These are phyloP conservation scores for Lasioglossum morio DNA, from an alignment of 2,888 invertebrate species.

Conservation along the genomic window DNA sequence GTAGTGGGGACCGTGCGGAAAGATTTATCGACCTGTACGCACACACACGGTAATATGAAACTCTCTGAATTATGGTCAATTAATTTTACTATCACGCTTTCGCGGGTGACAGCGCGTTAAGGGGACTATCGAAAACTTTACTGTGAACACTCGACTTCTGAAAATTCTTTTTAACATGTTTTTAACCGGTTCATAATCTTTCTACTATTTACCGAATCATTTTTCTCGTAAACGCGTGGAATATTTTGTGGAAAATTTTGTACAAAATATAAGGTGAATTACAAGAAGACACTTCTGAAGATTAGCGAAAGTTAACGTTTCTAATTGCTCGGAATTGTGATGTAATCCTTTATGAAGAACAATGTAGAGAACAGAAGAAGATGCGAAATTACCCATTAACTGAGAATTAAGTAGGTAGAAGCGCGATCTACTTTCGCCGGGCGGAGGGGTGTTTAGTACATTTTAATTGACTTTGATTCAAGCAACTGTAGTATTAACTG, in stretches of 20 bases:
- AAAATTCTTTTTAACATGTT: too few species aligned
- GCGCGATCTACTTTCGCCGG: not conserved
- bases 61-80: not conserved
- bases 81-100: not conserved
- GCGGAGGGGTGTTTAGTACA: not conserved
- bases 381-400: not conserved
- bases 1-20: constrained; percentile 25
- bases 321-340: not conserved
- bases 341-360: not conserved
- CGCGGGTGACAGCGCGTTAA: not conserved
- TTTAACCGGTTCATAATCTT: too few species aligned
- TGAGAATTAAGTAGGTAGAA: not conserved
- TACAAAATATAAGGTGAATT: not conserved
- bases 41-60: not conserved
- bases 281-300: not conserved
- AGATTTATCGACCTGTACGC: constrained; percentile 34
- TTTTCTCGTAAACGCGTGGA: not conserved
- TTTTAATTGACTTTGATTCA: constrained; percentile 44
- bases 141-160: not conserved
- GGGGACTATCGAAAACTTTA: not conserved
- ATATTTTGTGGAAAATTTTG: not conserved
- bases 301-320: not conserved
- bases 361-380: not conserved
- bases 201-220: not conserved
- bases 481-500: constrained; percentile 29